Evolutionary conservation across 2,113 vertebrate species (phyloP).

Genomic region (Poecile atricapillus): DNA sequence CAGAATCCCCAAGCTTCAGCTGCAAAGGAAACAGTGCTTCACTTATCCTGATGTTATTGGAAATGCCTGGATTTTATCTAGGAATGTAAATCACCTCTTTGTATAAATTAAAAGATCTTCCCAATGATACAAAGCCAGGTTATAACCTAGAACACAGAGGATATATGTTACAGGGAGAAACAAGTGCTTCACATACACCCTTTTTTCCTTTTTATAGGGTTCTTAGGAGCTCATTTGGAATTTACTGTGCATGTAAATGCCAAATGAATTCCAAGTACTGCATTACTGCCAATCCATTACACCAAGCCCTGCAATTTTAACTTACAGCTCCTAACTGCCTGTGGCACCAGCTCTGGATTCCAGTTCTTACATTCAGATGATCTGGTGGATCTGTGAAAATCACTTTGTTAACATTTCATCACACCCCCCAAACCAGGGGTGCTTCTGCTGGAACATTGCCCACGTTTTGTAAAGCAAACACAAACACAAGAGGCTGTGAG

Average conservation of each 20-base stretch:
- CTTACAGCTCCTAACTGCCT: neutral
- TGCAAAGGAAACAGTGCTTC: neutral
- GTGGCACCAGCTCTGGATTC: neutral
- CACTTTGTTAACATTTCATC: neutral
- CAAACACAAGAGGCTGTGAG: neutral
- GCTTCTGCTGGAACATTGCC: neutral
- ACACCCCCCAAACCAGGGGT: neutral
- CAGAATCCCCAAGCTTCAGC: neutral
- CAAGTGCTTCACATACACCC: neutral
- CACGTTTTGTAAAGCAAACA: neutral
- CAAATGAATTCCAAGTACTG: constrained; percentile 37
- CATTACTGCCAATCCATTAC: constrained; percentile 6
- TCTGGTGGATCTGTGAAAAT: neutral
- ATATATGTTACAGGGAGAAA: neutral
- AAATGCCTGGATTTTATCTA: neutral
- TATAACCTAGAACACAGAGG: neutral
- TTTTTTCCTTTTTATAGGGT: constrained; percentile 5
- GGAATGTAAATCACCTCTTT: neutral
- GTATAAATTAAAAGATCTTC: neutral
- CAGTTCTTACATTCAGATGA: neutral
- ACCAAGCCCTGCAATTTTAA: neutral
- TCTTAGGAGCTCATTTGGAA: constrained; percentile 52
- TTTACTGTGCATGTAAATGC: constrained; percentile 57
- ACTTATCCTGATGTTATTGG: neutral
- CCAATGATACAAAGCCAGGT: neutral